phyloP scores from a whole-genome alignment of 2,113 vertebrate species.

The Urocitellus parryii region DNA sequence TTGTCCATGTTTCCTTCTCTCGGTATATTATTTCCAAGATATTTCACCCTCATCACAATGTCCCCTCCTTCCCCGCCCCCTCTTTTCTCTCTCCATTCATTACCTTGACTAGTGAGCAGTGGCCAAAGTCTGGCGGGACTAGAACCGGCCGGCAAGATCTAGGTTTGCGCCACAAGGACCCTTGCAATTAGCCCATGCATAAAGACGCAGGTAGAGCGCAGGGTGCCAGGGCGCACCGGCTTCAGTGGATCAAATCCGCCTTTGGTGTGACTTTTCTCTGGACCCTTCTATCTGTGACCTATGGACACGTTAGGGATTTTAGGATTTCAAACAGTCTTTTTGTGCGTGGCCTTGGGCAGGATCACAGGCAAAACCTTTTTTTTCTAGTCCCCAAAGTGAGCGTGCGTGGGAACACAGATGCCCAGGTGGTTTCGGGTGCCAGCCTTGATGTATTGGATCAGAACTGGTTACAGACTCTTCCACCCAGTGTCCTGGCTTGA shows the following conservation, averaged over 20 bases:
- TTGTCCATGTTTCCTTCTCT: constrained; percentile 86
- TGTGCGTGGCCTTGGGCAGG: background rate
- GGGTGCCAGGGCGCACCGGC: accelerated
- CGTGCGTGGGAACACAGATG: background rate
- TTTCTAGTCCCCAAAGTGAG: background rate
- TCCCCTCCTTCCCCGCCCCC: background rate
- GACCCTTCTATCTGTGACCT: background rate
- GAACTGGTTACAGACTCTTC: background rate
- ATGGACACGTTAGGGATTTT: background rate
- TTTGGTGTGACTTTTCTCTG: constrained; percentile 7
- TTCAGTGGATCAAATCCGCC: background rate
- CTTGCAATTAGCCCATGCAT: background rate
- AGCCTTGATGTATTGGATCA: background rate
- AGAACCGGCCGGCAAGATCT: background rate
- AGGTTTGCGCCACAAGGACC: background rate
- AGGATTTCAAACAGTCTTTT: background rate
- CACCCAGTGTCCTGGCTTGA: background rate
- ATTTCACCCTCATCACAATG: constrained; percentile 29
- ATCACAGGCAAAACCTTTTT: background rate
- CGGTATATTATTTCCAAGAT: constrained; percentile 84
- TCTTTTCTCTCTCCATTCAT: constrained; percentile 78
- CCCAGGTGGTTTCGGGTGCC: background rate
- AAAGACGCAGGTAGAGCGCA: background rate
- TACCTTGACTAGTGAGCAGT: constrained; percentile 41
- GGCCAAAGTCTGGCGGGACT: background rate